Evolutionary conservation across 2,797 vertebrate species (phyloP).

Genomic region (Pagetopsis macropterus): DNA sequence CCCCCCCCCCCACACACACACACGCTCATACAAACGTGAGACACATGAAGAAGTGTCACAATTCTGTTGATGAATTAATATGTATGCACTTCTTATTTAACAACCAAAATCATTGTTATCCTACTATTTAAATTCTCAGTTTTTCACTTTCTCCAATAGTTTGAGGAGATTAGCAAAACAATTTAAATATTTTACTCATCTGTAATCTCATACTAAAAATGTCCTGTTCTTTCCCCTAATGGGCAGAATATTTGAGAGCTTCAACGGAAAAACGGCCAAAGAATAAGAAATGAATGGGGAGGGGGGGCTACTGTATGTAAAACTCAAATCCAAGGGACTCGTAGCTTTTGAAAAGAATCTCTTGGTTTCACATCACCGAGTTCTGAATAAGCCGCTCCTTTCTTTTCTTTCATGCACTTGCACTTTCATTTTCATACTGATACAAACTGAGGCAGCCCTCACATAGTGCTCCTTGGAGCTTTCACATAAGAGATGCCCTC

Average conservation of each 20-base stretch:
- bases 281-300: slow-evolving; percentile 27
- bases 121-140: no score
- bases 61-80: slow-evolving; percentile 16
- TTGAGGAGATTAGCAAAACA: no score
- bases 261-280: slow-evolving; percentile 3
- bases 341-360: slow-evolving; percentile 27
- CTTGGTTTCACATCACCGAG: slow-evolving; percentile 34
- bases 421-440: slow-evolving; percentile 44
- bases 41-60: slow-evolving; percentile 22
- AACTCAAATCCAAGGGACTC: slow-evolving; percentile 8
- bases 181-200: background rate
- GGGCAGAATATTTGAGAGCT: slow-evolving; percentile 14
- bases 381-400: slow-evolving; percentile 42
- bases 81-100: no score
- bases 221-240: background rate
- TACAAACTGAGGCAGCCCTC: slow-evolving; percentile 43
- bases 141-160: background rate
- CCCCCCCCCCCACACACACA: background rate
- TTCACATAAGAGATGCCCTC: slow-evolving; percentile 51
- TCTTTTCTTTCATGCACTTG: slow-evolving; percentile 29
- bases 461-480: slow-evolving; percentile 31
- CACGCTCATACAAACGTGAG: background rate
- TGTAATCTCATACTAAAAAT: background rate
- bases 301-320: slow-evolving; percentile 34
- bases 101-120: no score